phyloP scores from a whole-genome alignment of 2,113 vertebrate genomes.

The Crotalus tigris region DNA sequence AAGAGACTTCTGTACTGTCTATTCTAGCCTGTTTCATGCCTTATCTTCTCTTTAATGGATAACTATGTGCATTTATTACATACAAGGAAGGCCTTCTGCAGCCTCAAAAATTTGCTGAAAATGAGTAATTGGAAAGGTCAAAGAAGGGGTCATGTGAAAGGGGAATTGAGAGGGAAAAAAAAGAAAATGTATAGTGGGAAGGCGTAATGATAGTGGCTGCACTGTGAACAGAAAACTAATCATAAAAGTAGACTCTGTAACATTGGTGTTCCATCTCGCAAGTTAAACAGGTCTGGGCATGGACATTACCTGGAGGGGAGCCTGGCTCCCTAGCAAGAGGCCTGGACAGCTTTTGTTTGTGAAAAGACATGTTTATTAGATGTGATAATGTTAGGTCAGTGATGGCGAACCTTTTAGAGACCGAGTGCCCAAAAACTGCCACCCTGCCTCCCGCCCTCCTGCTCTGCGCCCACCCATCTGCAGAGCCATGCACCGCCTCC shows the following conservation, averaged over 20 bases:
- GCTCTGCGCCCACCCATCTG: no score
- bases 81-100: background rate
- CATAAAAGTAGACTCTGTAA: background rate
- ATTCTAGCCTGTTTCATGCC: background rate
- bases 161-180: background rate
- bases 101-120: background rate
- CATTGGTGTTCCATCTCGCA: background rate
- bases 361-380: background rate
- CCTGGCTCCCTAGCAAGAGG: background rate
- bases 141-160: background rate
- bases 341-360: background rate
- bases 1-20: background rate
- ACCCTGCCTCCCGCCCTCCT: no score
- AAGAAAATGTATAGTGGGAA: background rate
- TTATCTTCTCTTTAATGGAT: background rate
- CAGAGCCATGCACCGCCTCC: no score
- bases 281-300: background rate
- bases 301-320: background rate
- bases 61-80: background rate
- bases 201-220: background rate
- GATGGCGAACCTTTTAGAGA: no score
- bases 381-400: background rate
- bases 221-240: background rate
- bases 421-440: no score
- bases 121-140: conserved; percentile 5